Conservation (phyloP, 1,140 invertebrate genomes). For the Drosophila varians region DNA sequence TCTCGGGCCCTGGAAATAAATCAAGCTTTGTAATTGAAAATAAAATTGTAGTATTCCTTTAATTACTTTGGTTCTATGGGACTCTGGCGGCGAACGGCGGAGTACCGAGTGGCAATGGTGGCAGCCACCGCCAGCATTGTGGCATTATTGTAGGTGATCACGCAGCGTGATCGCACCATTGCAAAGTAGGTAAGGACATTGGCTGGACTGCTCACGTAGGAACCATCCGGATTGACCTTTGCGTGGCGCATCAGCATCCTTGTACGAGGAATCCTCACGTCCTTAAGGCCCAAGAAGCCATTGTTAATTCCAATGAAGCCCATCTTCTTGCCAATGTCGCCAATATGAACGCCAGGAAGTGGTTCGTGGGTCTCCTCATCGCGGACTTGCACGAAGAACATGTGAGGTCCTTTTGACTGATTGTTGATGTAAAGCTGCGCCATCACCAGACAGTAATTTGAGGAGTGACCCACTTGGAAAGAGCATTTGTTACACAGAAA, state of each 20-base stretch:
- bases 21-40: too few species aligned
- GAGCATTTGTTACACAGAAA: neutral
- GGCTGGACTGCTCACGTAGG: conserved; percentile 92
- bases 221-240: conserved; percentile 94
- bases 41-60: too few species aligned
- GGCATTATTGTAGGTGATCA: conserved; percentile 88
- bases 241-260: conserved; percentile 97
- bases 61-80: conserved; percentile 92
- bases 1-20: conserved; percentile 89
- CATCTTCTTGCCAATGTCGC: conserved; percentile 97
- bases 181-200: conserved; percentile 95
- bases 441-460: conserved; percentile 94
- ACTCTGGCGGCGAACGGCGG: conserved; percentile 93
- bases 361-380: conserved; percentile 94
- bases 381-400: conserved; percentile 95
- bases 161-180: conserved; percentile 96
- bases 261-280: conserved; percentile 93
- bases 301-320: conserved; percentile 96
- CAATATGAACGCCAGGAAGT: conserved; percentile 93
- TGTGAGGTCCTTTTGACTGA: conserved; percentile 93
- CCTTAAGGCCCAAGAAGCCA: conserved; percentile 93
- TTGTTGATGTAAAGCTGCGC: conserved; percentile 94
- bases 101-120: conserved; percentile 94
- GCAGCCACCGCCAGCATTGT: conserved; percentile 89
- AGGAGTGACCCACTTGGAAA: conserved; percentile 92